Base-by-base conservation (phyloP, 2,888 invertebrate species). In the Harpagoxenus sublaevis region DNA sequence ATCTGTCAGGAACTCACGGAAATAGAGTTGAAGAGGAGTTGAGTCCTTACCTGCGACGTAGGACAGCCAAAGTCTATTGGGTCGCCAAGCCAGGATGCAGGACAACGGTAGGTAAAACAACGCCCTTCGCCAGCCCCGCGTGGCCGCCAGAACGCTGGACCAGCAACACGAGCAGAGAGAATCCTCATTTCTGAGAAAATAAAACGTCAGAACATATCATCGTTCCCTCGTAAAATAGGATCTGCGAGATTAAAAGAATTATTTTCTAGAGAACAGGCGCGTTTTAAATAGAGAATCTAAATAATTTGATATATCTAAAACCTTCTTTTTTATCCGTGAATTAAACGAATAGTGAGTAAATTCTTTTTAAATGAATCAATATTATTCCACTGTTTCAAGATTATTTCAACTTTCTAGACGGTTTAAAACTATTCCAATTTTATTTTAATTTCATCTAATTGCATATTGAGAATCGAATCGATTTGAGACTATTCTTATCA, bases 61-160 rank as follows among this genome's bases (percentile, higher is more conserved):
- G 81, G 95, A 95, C 8, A 95, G 93, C 95, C 95, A 95, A 48
- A 95, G 93, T 77, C 94, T 93, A 89, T 95, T 94, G 23, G 95
- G 95, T 88, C 94, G 94, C 89, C 95, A 93, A 89, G 95, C 95
- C 87, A 95, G 92, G 79, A 95, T 89, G 65, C 95, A 91, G 35
- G 95, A 95, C 81, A 95, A 91, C 45, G 94, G 93, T 48, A 94
- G 91, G 91, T 95, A 95, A 86, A 95, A 94, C 85, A 95, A 89
- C 65, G 95, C 93, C 86, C 95, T 94, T 86, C 95, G 95, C 95
- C 95, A 95, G 65, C 94, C 93, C 73, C 94, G 94, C 77, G 93
- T 94, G 90, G 95, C 88, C 93, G 94, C 93, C 83, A 95, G 92
- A 48, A 95, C 94, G 66, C 91, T 92, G 57, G 94, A 94, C 95